Evolutionary conservation across 64 coral and sea anemone species (phyloP).

Genomic region (Montipora cactus): DNA sequence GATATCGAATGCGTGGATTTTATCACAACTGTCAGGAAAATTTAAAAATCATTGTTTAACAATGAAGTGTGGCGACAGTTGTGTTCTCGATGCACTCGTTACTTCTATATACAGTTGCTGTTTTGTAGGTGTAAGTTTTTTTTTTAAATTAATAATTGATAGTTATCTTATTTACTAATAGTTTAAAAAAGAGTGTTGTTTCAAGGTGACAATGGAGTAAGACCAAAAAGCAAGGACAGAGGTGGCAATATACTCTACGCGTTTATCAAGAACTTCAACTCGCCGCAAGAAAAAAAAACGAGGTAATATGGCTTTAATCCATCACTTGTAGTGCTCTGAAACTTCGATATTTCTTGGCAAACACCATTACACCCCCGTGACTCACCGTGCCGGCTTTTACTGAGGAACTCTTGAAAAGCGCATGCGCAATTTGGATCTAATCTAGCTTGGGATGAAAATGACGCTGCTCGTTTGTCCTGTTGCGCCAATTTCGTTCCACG

Average conservation of each 20-base stretch:
- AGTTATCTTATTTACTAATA: background rate
- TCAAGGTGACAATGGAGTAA: background rate
- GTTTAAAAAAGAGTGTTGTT: background rate
- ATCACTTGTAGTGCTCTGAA: background rate
- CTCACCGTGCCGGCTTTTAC: background rate
- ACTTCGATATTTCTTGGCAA: background rate
- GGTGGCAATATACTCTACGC: conserved; percentile 45
- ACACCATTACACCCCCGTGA: background rate
- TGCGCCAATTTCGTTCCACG: too few relatives aligned
- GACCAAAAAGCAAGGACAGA: conserved; percentile 23
- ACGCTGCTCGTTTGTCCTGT: too few relatives aligned
- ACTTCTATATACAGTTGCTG: background rate
- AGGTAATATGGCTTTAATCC: background rate
- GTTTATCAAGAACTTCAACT: conserved; percentile 15
- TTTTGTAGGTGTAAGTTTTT: background rate
- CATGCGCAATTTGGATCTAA: too few relatives aligned
- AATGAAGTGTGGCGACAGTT: conserved; percentile 1
- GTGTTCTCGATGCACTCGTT: conserved; percentile 21
- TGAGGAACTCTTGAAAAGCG: too few relatives aligned
- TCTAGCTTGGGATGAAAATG: too few relatives aligned
- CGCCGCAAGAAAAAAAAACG: background rate
- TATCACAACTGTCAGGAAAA: background rate
- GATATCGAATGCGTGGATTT: background rate
- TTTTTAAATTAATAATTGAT: background rate
- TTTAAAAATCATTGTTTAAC: background rate